phyloP scores from a whole-genome alignment of 1,140 invertebrate genomes.

The Ips nitidus region DNA sequence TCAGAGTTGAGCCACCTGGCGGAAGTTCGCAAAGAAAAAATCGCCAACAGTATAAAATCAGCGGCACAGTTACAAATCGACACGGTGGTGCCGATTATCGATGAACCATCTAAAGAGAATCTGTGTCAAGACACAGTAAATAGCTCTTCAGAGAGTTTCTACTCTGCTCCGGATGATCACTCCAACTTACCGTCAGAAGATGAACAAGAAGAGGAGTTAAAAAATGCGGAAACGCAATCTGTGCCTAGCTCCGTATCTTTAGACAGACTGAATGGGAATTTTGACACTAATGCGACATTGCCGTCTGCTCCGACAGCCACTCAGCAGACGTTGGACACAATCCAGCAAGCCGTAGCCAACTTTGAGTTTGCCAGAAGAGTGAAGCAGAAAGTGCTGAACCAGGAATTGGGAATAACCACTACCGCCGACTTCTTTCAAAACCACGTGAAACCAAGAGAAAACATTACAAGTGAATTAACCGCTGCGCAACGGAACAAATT shows the following conservation, averaged over 20 bases:
- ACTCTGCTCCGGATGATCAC: slow-evolving; percentile 37
- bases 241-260: slow-evolving; percentile 30
- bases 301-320: not conserved
- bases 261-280: slow-evolving; percentile 11
- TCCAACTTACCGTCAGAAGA: slow-evolving; percentile 8
- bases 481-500: slow-evolving; percentile 51
- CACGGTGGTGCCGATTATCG: not conserved
- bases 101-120: slow-evolving; percentile 17
- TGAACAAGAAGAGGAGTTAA: not conserved
- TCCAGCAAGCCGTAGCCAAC: slow-evolving; percentile 40
- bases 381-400: slow-evolving; percentile 42
- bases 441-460: not conserved
- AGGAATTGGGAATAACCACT: slow-evolving; percentile 39
- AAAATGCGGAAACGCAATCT: slow-evolving; percentile 4
- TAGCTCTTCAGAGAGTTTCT: slow-evolving; percentile 41
- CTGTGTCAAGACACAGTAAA: slow-evolving; percentile 18
- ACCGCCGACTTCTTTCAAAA: not conserved
- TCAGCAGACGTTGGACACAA: not conserved
- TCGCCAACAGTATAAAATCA: slow-evolving; percentile 37
- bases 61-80: slow-evolving; percentile 32
- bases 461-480: slow-evolving; percentile 32
- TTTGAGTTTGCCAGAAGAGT: slow-evolving; percentile 43
- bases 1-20: slow-evolving; percentile 38
- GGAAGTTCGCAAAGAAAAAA: slow-evolving; percentile 38
- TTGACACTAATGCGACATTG: not conserved